A percentile compares a stretch with the other conserved stretches of the same genome.
Conservation (phyloP, 2,113 vertebrate genomes). For the Paradoxurus hermaphroditus region DNA sequence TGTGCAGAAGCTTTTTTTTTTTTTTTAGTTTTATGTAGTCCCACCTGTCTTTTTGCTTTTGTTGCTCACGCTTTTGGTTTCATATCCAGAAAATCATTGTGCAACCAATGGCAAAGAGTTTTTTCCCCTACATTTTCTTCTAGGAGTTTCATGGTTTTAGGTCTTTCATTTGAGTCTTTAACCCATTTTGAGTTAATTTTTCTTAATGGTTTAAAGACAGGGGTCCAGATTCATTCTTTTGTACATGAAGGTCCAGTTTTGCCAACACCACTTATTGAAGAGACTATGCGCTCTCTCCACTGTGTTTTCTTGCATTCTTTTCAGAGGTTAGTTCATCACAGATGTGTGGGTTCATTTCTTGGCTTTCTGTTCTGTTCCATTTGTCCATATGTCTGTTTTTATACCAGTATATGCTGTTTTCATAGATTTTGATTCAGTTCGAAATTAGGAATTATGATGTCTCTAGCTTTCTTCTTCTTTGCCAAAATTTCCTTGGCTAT, state of each 20-base stretch:
- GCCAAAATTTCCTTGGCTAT: neutral
- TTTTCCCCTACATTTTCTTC: neutral
- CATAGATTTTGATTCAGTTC: neutral
- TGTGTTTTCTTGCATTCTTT: neutral
- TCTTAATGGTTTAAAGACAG: neutral
- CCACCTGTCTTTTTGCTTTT: neutral
- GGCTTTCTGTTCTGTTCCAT: neutral
- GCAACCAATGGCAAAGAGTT: neutral
- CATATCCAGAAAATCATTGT: neutral
- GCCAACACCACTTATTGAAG: neutral
- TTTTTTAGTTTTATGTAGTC: neutral
- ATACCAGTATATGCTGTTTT: neutral
- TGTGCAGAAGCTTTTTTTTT: neutral
- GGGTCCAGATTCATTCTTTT: neutral
- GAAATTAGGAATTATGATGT: neutral
- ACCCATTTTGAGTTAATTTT: neutral
- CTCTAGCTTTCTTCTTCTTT: neutral
- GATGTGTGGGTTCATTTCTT: neutral
- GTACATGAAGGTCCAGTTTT: neutral
- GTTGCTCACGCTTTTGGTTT: neutral
- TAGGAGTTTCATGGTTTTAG: neutral
- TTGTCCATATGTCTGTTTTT: neutral
- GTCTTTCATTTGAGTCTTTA: neutral
- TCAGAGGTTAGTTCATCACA: neutral
- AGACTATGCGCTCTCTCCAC: neutral